Evolutionary conservation across 2,113 vertebrate species (phyloP), one percentile per base, ranked within the genome.

Genomic region (Spea multiplicata): DNA sequence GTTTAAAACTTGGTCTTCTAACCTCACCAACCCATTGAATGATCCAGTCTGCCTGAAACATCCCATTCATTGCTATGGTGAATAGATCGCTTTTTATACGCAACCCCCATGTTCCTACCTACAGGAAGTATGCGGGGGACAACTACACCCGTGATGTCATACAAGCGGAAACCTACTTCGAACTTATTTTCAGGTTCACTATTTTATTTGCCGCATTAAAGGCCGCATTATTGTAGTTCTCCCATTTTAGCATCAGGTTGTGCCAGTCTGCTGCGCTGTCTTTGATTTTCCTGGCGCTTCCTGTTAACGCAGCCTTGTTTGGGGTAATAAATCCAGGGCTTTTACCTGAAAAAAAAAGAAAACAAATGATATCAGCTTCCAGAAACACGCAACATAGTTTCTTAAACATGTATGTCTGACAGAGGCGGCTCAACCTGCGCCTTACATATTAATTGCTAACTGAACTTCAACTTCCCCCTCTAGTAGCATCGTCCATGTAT

Each of bases 181-280:
- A 85, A 52, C 79, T 88, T 45, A 94, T 85, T 85, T 86, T 92
- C 81, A 92, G 82, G 87, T 95, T 95, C 65, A 93, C 91, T 14
- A 98, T 95, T 80, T 84, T 93, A 49, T 83, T 90, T 0, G 94
- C 94, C 0, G 46, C 76, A 2, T 71, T 76, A 82, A 95, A 96
- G 0, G 95, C 95, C 0, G 87, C 83, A 0, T 96, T 89, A 5
- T 89, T 98, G 57, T 95, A 89, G 5, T 81, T 86, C 45, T 98
- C 95, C 97, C 97, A 99, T 81, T 92, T 93, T 82, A 94, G 84
- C 74, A 96, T 93, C 82, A 97, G 90, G 85, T 99, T 99, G 82
- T 98, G 96, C 97, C 96, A 98, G 70, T 98, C 95, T 0, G 96
- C 97, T 0, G 93, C 95, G 44, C 95, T 96, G 87, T 99, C 96